Evolutionary conservation across 2,888 invertebrate species (phyloP).

Genomic region (Meliscaeva auricollis): DNA sequence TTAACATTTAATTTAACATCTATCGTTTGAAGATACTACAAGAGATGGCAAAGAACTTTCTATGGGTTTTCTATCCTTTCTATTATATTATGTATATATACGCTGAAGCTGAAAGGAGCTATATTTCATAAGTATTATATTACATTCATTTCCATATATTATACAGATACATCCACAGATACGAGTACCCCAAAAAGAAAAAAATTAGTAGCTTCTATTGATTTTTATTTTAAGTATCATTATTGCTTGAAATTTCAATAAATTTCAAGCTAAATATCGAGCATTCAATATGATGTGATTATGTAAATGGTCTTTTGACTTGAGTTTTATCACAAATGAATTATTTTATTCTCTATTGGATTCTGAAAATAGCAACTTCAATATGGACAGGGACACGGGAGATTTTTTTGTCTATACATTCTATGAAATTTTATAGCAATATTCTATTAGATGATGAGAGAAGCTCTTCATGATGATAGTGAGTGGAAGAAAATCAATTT

Average conservation of each 20-base stretch:
- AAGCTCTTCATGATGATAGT: neutral
- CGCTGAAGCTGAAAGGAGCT: neutral
- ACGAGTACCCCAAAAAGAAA: neutral
- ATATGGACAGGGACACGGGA: neutral
- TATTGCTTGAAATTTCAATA: conserved; percentile 71
- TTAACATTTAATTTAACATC: neutral
- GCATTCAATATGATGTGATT: conserved; percentile 52
- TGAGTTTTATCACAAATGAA: conserved; percentile 60
- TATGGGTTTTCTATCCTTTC: neutral
- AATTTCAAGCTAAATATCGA: conserved; percentile 52
- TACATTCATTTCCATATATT: neutral
- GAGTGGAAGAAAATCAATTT: conserved; percentile 1
- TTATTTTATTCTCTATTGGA: conserved; percentile 46
- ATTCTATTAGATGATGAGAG: conserved; percentile 25
- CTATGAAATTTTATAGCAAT: conserved; percentile 36
- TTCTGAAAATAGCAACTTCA: conserved; percentile 30
- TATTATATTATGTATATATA: too few relatives aligned
- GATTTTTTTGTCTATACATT: neutral
- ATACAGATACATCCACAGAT: neutral
- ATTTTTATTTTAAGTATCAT: conserved; percentile 46
- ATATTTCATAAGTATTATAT: conserved; percentile 11
- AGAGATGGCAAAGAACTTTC: neutral
- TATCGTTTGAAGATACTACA: neutral
- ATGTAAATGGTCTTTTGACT: conserved; percentile 67
- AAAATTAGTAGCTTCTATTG: conserved; percentile 43